These are phyloP conservation scores for Bambusicola thoracicus DNA, from an alignment of 2,113 vertebrate species.

Conservation along the genomic window DNA sequence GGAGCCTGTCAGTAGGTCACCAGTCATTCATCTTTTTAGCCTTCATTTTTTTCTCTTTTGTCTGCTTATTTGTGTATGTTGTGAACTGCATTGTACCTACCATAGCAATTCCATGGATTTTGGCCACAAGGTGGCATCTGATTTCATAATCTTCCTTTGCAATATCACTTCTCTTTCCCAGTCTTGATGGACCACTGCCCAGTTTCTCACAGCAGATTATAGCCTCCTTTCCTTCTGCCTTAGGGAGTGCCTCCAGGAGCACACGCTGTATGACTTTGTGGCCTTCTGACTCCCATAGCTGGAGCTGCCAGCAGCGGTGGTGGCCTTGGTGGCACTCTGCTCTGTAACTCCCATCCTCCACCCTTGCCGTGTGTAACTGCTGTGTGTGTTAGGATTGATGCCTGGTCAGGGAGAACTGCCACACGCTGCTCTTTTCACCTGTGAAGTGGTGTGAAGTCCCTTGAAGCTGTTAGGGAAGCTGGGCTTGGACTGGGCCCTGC, in stretches of 20 bases:
- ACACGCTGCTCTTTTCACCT: background rate
- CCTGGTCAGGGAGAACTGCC: background rate
- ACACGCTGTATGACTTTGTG: slow-evolving; percentile 1
- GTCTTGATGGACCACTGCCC: background rate
- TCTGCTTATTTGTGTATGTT: background rate
- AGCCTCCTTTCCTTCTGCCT: slow-evolving; percentile 37
- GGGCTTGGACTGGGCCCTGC: background rate
- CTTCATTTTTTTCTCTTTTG: background rate
- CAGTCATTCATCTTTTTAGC: background rate
- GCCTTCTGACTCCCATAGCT: background rate
- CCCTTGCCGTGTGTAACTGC: background rate
- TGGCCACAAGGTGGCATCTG: slow-evolving; percentile 74
- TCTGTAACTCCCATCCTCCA: background rate
- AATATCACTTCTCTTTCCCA: background rate
- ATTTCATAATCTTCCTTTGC: slow-evolving; percentile 46
- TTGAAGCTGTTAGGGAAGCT: background rate
- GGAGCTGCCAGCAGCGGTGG: background rate
- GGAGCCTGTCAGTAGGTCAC: background rate
- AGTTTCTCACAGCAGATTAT: slow-evolving; percentile 42
- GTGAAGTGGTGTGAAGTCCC: background rate
- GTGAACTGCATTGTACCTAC: background rate
- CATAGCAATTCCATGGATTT: background rate
- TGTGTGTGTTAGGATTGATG: background rate
- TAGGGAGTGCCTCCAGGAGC: slow-evolving; percentile 9
- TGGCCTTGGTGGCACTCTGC: background rate